Percentiles rank a stretch among this genome's conserved stretches.
Conservation (phyloP, 2,113 vertebrate species). For the Pomatostomus ruficeps region DNA sequence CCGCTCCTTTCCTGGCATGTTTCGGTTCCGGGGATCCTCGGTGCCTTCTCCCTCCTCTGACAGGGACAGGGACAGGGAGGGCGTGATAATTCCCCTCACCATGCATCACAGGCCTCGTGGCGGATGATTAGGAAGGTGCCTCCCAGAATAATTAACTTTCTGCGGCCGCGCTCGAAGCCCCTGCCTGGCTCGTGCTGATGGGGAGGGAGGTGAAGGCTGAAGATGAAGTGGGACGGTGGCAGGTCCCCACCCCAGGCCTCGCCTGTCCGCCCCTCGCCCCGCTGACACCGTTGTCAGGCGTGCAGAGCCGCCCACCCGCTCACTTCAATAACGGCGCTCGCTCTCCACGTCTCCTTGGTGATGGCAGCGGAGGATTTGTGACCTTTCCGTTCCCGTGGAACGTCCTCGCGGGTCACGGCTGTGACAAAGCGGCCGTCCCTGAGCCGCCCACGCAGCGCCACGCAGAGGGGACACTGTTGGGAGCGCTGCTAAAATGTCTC, state of each 20-base stretch:
- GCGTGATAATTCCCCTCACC: conserved; percentile 18
- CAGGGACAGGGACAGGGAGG: not conserved
- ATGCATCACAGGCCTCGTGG: not conserved
- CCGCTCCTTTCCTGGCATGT: not conserved
- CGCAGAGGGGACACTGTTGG: not conserved
- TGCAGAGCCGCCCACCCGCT: not conserved
- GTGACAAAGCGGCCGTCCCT: not conserved
- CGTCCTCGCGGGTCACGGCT: not conserved
- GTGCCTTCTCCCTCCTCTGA: not conserved
- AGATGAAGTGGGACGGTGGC: not conserved
- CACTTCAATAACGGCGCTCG: not conserved
- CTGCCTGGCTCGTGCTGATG: not conserved
- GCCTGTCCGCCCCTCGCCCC: not conserved
- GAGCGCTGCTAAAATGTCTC: not conserved
- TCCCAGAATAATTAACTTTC: not conserved
- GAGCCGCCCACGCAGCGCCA: not conserved
- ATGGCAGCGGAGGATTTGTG: not conserved
- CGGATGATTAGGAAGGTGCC: not conserved
- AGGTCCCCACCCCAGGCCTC: not conserved
- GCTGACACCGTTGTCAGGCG: not conserved
- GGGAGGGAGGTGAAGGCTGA: not conserved
- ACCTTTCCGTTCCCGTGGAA: not conserved
- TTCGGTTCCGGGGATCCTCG: not conserved
- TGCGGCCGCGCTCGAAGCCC: not conserved
- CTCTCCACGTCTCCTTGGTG: not conserved